Evolutionary conservation across 2,113 vertebrate genomes (phyloP), one percentile per base, ranked within the genome.

Genomic region (Eptatretus burgeri): DNA sequence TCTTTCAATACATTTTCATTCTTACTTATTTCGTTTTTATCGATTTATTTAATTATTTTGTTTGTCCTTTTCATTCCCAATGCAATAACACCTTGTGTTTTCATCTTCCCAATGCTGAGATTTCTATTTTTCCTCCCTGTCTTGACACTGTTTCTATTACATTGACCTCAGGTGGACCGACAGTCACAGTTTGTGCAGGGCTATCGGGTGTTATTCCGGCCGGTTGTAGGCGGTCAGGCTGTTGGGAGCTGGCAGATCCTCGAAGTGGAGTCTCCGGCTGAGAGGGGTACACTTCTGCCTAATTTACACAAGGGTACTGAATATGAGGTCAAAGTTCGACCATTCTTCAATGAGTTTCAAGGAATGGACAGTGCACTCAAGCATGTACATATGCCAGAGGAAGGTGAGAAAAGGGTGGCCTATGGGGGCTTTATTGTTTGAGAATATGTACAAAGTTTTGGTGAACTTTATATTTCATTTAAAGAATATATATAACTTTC

Each of bases 161-260:
- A 41, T 41, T 41, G 27, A 41, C 27, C 27, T 5, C 65, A 98
- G 91, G 87, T 98, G 67, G 91, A 98, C 66, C 82, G 85, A 14
- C 91, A 93, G 67, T 88, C 85, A 4, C 91, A 94, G 73, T 98
- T 94, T 70, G 93, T 98, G 71, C 91, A 98, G 75, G 91, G 91
- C 62, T 98, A 93, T 75, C 71, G 85, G 19, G 80, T 98, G 51
- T 73, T 96, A 70, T 94, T 85, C 67, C 82, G 89, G 52, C 87
- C 94, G 69, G 83, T 76, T 0, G 89, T 85, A 0, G 85, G 85
- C 1, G 74, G 83, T 19, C 76, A 81, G 2, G 74, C 80, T 2
- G 77, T 83, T 1, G 75, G 82, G 7, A 51, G 69, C 0, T 98
- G 91, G 91, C 87, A 83, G 73, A 87, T 71, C 51, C 72, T 84